Conservation (phyloP, 2,113 vertebrate species). For the Mobula hypostoma region DNA sequence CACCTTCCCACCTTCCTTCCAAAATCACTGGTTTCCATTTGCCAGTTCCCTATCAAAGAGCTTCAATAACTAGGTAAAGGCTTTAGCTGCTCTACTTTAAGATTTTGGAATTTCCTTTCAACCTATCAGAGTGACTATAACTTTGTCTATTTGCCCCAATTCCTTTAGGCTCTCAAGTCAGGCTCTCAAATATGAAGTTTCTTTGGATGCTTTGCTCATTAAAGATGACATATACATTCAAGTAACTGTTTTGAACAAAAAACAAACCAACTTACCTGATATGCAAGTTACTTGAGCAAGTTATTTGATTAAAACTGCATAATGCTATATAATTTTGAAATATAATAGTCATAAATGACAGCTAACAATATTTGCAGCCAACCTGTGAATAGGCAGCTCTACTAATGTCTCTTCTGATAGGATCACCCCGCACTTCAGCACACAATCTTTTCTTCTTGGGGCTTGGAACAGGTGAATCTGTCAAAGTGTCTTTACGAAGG, state of each 20-base stretch:
- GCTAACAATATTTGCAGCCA: background rate
- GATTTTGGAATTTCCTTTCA: background rate
- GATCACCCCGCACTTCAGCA: background rate
- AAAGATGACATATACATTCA: background rate
- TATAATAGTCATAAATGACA: background rate
- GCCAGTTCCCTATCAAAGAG: background rate
- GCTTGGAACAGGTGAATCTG: constrained; percentile 26
- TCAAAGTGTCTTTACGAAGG: background rate
- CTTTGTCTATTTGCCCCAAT: background rate
- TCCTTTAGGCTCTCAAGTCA: background rate
- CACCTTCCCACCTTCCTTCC: background rate
- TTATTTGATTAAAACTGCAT: background rate
- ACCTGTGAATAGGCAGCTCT: constrained; percentile 6
- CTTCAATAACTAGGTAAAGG: background rate
- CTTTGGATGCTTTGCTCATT: background rate
- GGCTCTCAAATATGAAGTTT: background rate
- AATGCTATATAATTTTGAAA: background rate
- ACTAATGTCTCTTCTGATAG: background rate
- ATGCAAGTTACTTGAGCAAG: no score
- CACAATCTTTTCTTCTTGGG: constrained; percentile 27
- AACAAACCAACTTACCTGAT: background rate
- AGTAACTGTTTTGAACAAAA: background rate
- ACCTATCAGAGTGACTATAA: background rate
- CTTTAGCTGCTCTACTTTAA: background rate
- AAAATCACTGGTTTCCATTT: background rate